Percentiles rank a stretch among this genome's conserved stretches.
These are phyloP conservation scores for Physella acuta DNA, from an alignment of 1,140 invertebrate genomes.

Conservation along the genomic window DNA sequence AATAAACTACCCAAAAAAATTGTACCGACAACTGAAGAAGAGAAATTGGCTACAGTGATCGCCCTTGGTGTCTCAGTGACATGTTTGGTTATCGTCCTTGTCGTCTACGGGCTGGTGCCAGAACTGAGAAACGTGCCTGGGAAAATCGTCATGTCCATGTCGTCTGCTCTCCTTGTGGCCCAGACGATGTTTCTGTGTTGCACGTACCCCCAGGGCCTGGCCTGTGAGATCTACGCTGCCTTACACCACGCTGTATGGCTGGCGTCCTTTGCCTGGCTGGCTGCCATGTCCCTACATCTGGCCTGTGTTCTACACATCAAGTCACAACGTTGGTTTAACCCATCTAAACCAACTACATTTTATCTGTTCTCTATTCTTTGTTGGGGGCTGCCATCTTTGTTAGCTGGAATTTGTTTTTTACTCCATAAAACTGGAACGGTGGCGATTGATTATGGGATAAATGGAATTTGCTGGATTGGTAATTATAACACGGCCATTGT, in stretches of 20 bases:
- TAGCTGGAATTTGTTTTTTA: background rate
- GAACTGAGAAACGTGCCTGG: slow-evolving; percentile 61
- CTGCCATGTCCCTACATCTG: slow-evolving; percentile 64
- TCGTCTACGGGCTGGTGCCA: slow-evolving; percentile 55
- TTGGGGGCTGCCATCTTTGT: slow-evolving; percentile 6
- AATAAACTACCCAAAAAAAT: no score
- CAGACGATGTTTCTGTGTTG: slow-evolving; percentile 55
- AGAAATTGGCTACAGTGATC: background rate
- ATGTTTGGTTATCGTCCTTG: slow-evolving; percentile 36
- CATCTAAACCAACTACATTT: background rate
- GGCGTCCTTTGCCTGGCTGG: slow-evolving; percentile 65
- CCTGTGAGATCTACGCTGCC: slow-evolving; percentile 51
- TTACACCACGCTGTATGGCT: slow-evolving; percentile 62
- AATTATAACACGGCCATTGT: slow-evolving; percentile 32
- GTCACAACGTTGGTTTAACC: background rate
- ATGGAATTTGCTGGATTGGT: slow-evolving; percentile 57
- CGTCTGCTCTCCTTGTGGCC: slow-evolving; percentile 55
- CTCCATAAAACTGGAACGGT: slow-evolving; percentile 8
- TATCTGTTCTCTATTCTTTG: background rate
- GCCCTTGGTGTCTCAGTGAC: background rate
- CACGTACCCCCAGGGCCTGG: slow-evolving; percentile 24
- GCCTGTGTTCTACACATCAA: slow-evolving; percentile 65
- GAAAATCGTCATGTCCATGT: slow-evolving; percentile 61
- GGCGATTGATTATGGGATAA: background rate
- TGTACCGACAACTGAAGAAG: background rate